phyloP scores from a whole-genome alignment of 2,888 invertebrate species.

The Thyatira batis region DNA sequence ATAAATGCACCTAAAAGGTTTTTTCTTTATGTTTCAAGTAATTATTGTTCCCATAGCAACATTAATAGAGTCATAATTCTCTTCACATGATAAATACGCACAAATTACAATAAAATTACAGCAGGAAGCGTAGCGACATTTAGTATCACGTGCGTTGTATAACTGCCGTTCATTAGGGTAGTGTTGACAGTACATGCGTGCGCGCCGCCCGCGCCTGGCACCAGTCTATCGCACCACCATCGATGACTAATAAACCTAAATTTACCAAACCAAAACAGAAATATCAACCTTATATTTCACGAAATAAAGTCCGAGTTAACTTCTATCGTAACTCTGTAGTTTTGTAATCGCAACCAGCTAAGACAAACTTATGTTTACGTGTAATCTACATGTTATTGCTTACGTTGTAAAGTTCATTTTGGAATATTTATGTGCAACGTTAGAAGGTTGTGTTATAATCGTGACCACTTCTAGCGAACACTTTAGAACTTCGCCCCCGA shows the following conservation, averaged over 20 bases:
- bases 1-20: no score
- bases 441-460: conserved; percentile 59
- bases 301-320: conserved; percentile 16
- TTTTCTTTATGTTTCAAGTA: not conserved
- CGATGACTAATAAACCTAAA: conserved; percentile 79
- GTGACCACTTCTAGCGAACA: conserved; percentile 79
- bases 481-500: conserved; percentile 74
- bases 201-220: conserved; percentile 79
- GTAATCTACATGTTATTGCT: conserved; percentile 41
- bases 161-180: conserved; percentile 81
- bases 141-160: conserved; percentile 79
- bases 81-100: conserved; percentile 79
- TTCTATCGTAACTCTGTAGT: conserved; percentile 37
- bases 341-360: conserved; percentile 56
- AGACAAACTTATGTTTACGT: conserved; percentile 44
- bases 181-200: conserved; percentile 79
- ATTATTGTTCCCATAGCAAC: conserved; percentile 6
- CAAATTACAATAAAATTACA: conserved; percentile 79
- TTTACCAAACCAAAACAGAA: conserved; percentile 29
- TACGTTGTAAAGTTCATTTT: conserved; percentile 42
- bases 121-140: conserved; percentile 75
- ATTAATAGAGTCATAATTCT: conserved; percentile 65
- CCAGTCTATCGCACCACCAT: conserved; percentile 78
- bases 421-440: conserved; percentile 13
- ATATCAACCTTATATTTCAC: conserved; percentile 18